Conservation (phyloP, 2,888 invertebrate genomes). For the Trissoscelio sp. region DNA sequence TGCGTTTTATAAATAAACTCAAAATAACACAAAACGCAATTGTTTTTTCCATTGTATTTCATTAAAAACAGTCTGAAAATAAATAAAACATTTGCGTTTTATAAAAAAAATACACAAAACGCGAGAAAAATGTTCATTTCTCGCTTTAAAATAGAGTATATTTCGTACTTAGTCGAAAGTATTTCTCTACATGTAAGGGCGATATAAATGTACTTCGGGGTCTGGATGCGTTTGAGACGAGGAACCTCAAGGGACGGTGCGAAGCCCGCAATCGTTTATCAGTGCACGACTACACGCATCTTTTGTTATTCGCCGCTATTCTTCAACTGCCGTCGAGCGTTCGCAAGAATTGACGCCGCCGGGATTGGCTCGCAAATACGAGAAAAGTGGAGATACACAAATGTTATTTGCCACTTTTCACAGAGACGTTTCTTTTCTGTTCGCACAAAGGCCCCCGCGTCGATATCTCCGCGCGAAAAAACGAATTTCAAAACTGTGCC, state of each 20-base stretch:
- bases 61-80: too few relatives aligned
- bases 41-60: too few relatives aligned
- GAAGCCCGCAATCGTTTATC: constrained; percentile 53
- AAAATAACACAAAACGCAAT: too few relatives aligned
- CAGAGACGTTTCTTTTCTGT: constrained; percentile 35
- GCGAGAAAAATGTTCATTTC: too few relatives aligned
- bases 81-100: too few relatives aligned
- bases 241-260: constrained; percentile 35
- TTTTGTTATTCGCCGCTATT: constrained; percentile 47
- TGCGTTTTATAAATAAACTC: too few relatives aligned
- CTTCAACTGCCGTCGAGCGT: constrained; percentile 16
- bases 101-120: too few relatives aligned
- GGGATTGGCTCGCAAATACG: constrained; percentile 29
- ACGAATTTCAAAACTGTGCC: constrained; percentile 39
- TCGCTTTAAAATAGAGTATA: background rate
- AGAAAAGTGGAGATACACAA: constrained; percentile 38
- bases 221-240: constrained; percentile 46
- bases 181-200: background rate
- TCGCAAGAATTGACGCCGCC: constrained; percentile 17
- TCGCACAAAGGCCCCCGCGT: constrained; percentile 25
- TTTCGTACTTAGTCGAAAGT: background rate
- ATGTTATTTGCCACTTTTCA: constrained; percentile 50
- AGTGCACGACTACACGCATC: constrained; percentile 53
- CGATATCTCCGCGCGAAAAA: constrained; percentile 36
- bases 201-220: constrained; percentile 3